Percentiles rank a stretch among this genome's conserved stretches.
Conservation (phyloP, 2,113 vertebrate species). For the Rhinichthys klamathensis region DNA sequence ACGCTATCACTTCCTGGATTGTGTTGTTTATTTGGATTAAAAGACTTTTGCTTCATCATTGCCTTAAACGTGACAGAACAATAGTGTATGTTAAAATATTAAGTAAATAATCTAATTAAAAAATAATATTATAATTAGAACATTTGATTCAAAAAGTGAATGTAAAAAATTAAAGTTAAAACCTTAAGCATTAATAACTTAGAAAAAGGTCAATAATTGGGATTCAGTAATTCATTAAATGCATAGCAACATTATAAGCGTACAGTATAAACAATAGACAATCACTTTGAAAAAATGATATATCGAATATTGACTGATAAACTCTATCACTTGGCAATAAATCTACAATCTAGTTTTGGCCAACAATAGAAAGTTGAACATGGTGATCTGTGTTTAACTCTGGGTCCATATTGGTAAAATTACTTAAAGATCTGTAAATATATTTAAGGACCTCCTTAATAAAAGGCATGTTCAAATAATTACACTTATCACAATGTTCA, state of each 20-base stretch:
- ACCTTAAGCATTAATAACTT: too few relatives aligned
- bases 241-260: not conserved
- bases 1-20: too few relatives aligned
- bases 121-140: not conserved
- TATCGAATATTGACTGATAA: not conserved
- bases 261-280: not conserved
- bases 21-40: too few relatives aligned
- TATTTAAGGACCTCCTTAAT: conserved; percentile 19
- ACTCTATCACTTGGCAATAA: not conserved
- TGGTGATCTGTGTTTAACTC: conserved; percentile 42
- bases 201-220: not conserved
- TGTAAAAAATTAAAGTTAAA: too few relatives aligned
- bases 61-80: too few relatives aligned
- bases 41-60: too few relatives aligned
- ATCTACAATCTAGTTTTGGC: not conserved
- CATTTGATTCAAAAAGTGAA: not conserved
- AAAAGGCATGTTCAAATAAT: conserved; percentile 31
- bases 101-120: not conserved
- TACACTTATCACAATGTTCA: conserved; percentile 40
- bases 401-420: not conserved
- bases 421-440: not conserved
- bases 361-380: conserved; percentile 32
- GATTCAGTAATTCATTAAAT: not conserved
- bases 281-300: not conserved
- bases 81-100: not conserved